Base-by-base conservation (phyloP, 2,797 vertebrate species). In the Poecilia picta region DNA sequence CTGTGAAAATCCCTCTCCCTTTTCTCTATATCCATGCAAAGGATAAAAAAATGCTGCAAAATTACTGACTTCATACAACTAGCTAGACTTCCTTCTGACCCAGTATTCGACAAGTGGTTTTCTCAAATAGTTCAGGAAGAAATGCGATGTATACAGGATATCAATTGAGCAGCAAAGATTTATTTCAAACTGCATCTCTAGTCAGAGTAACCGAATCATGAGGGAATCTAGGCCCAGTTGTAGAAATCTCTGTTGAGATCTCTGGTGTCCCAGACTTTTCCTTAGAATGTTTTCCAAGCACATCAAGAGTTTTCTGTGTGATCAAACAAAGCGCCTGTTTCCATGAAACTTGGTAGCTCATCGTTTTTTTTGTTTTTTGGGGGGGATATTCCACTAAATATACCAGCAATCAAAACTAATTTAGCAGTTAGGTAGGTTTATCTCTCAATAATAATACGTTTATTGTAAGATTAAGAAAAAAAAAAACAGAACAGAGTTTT, bases 391-490 rank as follows among this genome's bases (percentile, higher is more conserved):
- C n/a, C 3, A 11, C 55, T 11, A 57, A 57, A n/a, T 12, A 57
- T 3, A 57, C 23, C 20, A 57, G 55, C 55, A 57, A 28, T n/a
- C n/a, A 57, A 57, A 57, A 28, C 1, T 12, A 28, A 12, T 23
- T 39, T 39, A 68, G 36, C 20, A 11, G 8, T 8, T 11, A 23
- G 18, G 20, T 20, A 41, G 3, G 5, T 43, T 70, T 25, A 70
- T 41, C 12, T 5, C 5, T 41, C 66, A 43, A 2, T 43, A 12
- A 25, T 43, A 57, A 59, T 11, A 23, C n/a, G 18, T 41, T 20
- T 23, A 78, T 84, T 79, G 73, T 8, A 74, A 28, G 31, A 53
- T 49, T 8, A 49, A 41, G 41, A 72, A 43, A 41, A 39, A 13
- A 12, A 11, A 20, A 10, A 49, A 49, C 18, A 7, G 49, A 23